Base-by-base conservation (phyloP, 2,113 vertebrate species). In the Embiotoca jacksoni region DNA sequence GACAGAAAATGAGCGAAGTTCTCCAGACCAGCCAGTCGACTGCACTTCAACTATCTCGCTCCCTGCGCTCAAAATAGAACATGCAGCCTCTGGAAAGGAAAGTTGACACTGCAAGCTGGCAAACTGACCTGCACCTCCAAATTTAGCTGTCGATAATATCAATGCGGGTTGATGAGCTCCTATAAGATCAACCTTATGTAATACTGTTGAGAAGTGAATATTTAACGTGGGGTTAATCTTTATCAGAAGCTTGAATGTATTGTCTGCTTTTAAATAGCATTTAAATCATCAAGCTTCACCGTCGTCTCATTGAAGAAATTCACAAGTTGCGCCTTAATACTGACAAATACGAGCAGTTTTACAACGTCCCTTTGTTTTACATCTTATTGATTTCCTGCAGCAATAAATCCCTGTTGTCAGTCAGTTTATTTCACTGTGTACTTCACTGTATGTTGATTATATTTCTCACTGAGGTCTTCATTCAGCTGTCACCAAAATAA, bases 61-160 rank as follows among this genome's bases (percentile, higher is more conserved):
- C 63, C 49, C 76, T 33, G 44, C 1, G 32, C 88, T 84, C 60
- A 83, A 90, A 91, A 92, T 91, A 92, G 91, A 78, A 68, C 72
- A 55, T 56, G 78, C 84, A 82, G 88, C 68, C 63, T 63, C 65
- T 86, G 58, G 74, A 86, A 81, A 81, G 88, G 89, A 85, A 94
- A 92, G 89, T 76, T 86, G 90, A 93, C 83, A 90, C 90, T 84
- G 89, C 55, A 35, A 67, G 79, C 80, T 70, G 83, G 82, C 66
- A 35, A 37, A 74, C 70, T 85, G 84, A 92, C 78, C 82, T 65
- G 46, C 54, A 30, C 81, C 63, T 85, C 88, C 86, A 90, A 68
- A 91, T 87, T 82, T 92, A 82, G 89, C 84, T 67, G 78, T 79
- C 63, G 39, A 79, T 88, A 80, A 32, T 74, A 85, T 83, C 30